phyloP scores from a whole-genome alignment of 2,113 vertebrate species.

The Lagenorhynchus albirostris region DNA sequence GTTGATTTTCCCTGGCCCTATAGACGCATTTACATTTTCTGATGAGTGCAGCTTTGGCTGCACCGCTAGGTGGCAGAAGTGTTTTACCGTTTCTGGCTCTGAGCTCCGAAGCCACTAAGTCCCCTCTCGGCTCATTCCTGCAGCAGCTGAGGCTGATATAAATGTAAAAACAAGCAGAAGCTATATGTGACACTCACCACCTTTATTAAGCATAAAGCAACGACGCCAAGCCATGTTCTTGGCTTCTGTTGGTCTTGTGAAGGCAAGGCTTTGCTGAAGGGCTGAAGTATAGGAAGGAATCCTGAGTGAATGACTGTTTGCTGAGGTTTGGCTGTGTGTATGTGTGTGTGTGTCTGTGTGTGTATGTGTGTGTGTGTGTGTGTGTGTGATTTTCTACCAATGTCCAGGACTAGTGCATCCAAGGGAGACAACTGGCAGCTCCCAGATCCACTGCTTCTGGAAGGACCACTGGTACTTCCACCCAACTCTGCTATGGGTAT shows the following conservation, averaged over 20 bases:
- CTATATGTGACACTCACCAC: constrained; percentile 24
- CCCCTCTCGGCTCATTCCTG: background rate
- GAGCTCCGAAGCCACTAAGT: accelerated
- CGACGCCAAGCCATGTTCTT: background rate
- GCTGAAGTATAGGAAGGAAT: background rate
- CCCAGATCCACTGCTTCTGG: background rate
- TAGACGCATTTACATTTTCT: accelerated
- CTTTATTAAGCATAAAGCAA: constrained; percentile 10
- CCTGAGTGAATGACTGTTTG: background rate
- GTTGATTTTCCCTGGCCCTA: constrained; percentile 35
- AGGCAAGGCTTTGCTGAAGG: background rate
- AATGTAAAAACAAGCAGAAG: constrained; percentile 53
- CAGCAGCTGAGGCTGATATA: constrained; percentile 41
- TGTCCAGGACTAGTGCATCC: accelerated
- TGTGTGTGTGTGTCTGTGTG: no score
- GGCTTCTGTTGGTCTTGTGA: background rate
- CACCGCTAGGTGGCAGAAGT: constrained; percentile 80
- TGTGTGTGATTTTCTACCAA: background rate
- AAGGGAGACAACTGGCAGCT: background rate
- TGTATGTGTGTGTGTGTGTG: no score
- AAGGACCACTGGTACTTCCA: no score
- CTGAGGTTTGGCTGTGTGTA: background rate
- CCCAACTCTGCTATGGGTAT: background rate
- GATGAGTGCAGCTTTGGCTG: accelerated
- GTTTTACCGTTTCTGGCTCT: background rate